phyloP scores from a whole-genome alignment of 2,113 vertebrate genomes.

The Phrynocephalus versicolor region DNA sequence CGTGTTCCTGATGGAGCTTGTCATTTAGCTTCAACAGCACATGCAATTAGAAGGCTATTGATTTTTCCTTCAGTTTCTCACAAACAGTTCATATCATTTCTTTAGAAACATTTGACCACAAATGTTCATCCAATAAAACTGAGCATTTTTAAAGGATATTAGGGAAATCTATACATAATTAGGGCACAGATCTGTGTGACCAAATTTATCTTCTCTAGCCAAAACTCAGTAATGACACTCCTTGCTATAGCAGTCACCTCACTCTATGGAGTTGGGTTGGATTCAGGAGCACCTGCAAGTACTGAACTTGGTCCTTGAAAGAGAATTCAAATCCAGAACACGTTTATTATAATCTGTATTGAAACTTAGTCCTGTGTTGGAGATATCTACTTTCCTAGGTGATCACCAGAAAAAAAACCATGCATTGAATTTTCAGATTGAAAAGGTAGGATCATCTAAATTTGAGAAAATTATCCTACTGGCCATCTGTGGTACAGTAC shows the following conservation, averaged over 20 bases:
- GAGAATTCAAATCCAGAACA: too few relatives aligned
- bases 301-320: too few relatives aligned
- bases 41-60: neutral
- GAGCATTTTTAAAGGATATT: neutral
- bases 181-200: neutral
- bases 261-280: too few relatives aligned
- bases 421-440: too few relatives aligned
- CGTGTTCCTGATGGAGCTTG: neutral
- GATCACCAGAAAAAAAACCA: too few relatives aligned
- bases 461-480: neutral
- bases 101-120: neutral
- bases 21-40: neutral
- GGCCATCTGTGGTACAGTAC: neutral
- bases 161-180: neutral
- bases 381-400: too few relatives aligned
- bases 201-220: neutral
- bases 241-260: too few relatives aligned
- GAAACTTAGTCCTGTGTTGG: too few relatives aligned
- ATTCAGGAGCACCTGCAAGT: too few relatives aligned
- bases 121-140: too few relatives aligned
- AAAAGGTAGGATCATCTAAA: too few relatives aligned
- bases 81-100: neutral
- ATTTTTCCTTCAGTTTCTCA: neutral
- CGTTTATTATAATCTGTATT: too few relatives aligned
- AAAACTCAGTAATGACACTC: neutral